These are phyloP conservation scores for Maniola jurtina DNA, from an alignment of 1,140 invertebrate species.

Conservation along the genomic window DNA sequence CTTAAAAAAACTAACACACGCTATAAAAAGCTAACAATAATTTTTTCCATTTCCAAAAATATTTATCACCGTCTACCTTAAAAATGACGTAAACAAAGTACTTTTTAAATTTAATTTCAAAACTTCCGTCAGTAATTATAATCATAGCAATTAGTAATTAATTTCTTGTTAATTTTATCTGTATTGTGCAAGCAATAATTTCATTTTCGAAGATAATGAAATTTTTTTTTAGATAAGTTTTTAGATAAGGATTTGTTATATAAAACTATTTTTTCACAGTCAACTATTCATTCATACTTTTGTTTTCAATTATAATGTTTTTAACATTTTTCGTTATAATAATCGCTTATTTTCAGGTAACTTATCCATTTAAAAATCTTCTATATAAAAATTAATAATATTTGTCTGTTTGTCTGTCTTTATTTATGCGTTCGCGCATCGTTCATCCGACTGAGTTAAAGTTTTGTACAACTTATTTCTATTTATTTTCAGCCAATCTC, in stretches of 20 bases:
- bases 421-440: too few relatives aligned
- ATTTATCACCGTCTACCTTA: too few relatives aligned
- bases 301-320: background rate
- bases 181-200: background rate
- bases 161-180: background rate
- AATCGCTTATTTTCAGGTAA: conserved; percentile 20
- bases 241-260: conserved; percentile 9
- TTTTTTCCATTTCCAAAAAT: too few relatives aligned
- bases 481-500: background rate
- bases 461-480: background rate
- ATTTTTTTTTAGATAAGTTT: too few relatives aligned
- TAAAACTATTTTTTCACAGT: background rate
- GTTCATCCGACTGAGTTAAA: too few relatives aligned
- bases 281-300: background rate
- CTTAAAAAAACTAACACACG: too few relatives aligned
- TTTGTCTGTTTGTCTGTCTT: too few relatives aligned
- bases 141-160: background rate
- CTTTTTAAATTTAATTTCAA: too few relatives aligned
- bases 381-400: too few relatives aligned
- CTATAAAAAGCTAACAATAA: too few relatives aligned
- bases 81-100: too few relatives aligned
- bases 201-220: conserved; percentile 3
- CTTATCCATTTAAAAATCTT: background rate
- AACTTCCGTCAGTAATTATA: background rate
- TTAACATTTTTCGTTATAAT: conserved; percentile 12